Evolutionary conservation across 1,140 invertebrate species (phyloP), one percentile per base, ranked within the genome.

Genomic region (Holcopasites calliopsidis): DNA sequence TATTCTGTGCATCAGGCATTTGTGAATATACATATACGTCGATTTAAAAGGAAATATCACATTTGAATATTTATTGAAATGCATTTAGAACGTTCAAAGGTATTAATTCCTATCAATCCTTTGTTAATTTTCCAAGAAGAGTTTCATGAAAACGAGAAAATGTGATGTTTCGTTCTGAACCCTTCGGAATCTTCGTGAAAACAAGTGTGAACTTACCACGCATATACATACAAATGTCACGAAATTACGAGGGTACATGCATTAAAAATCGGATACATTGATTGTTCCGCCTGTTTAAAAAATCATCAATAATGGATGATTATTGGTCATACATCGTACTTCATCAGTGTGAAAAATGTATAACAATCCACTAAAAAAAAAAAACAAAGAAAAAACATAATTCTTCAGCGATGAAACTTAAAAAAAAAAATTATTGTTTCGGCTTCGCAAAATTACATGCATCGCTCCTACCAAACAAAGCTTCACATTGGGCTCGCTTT

Each of bases 31-130:
- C n/a, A n/a, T 47, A 35, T 42, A 13, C 40, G n/a, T 18, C 6
- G 21, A 28, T 40, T 26, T 42, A 66, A 73, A 73, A 55, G 54
- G 47, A 65, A 73, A 73, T 73, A 52, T 64, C 26, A 21, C 26
- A 57, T n/a, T 44, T 44, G 13, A 13, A 13, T 47, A 31, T 28
- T 2, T 55, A 1, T 10, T 28, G 2, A 21, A 18, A 8, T 8
- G 8, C 8, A 2, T 40, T 6, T 1, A 0, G 44, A n/a, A n/a
- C n/a, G n/a, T n/a, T n/a, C n/a, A n/a, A n/a, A n/a, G n/a, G n/a
- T n/a, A n/a, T n/a, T n/a, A n/a, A n/a, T n/a, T n/a, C n/a, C n/a
- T n/a, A n/a, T n/a, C n/a, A n/a, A n/a, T n/a, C n/a, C n/a, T n/a
- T n/a, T n/a, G n/a, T n/a, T n/a, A n/a, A n/a, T n/a, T n/a, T n/a